Conservation (phyloP, 2,113 vertebrate genomes). For the Notarius quadriscutis region DNA sequence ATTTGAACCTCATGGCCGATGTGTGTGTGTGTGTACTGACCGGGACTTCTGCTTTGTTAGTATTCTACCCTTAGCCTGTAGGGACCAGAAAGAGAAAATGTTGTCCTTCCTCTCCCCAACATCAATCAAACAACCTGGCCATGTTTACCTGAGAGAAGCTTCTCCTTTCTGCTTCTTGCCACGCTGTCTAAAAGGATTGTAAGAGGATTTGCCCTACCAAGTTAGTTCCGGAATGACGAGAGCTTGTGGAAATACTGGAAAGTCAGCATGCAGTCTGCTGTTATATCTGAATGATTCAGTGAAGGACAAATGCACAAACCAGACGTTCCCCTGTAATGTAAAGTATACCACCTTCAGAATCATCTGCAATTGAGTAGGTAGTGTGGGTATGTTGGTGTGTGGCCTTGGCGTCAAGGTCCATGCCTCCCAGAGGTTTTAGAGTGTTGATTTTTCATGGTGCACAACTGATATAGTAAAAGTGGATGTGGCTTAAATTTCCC, state of each 20-base stretch:
- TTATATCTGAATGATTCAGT: slow-evolving; percentile 43
- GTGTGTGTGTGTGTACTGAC: not conserved
- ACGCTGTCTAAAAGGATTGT: slow-evolving; percentile 76
- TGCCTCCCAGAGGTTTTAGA: not conserved
- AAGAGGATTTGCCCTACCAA: slow-evolving; percentile 76
- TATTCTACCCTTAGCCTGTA: slow-evolving; percentile 60
- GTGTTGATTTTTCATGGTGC: not conserved
- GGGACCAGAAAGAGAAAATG: slow-evolving; percentile 58
- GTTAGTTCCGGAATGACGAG: slow-evolving; percentile 77
- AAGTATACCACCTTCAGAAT: slow-evolving; percentile 15
- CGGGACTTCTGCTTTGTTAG: slow-evolving; percentile 56
- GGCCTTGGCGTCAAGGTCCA: not conserved
- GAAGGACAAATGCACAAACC: slow-evolving; percentile 61
- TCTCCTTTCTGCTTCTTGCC: slow-evolving; percentile 65
- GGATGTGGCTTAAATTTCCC: not conserved
- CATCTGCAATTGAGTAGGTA: not conserved
- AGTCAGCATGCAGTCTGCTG: slow-evolving; percentile 68
- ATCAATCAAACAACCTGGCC: slow-evolving; percentile 72
- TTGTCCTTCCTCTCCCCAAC: slow-evolving; percentile 68
- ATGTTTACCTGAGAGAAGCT: slow-evolving; percentile 71
- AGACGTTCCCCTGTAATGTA: slow-evolving; percentile 2
- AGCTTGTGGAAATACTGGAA: slow-evolving; percentile 76
- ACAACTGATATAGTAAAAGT: not conserved
- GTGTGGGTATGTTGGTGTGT: not conserved
- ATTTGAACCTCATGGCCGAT: too few relatives aligned